phyloP scores from a whole-genome alignment of 1,140 invertebrate genomes.

The Lutraria rhynchaena region DNA sequence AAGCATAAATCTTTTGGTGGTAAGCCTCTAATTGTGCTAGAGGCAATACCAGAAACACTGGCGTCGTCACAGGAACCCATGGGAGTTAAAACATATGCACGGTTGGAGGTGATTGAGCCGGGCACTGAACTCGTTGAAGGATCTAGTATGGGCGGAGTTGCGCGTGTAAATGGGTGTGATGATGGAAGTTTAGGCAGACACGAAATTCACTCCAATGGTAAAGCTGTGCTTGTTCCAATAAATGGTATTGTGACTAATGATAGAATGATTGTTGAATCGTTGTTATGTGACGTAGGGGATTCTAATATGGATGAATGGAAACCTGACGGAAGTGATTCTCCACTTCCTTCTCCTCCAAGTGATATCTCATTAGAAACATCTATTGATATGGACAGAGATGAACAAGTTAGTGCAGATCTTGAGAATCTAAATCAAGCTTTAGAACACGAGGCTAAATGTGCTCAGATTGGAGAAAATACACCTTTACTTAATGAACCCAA shows the following conservation, averaged over 20 bases:
- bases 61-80: conserved; percentile 45
- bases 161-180: conserved; percentile 11
- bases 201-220: conserved; percentile 42
- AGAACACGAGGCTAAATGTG: conserved; percentile 25
- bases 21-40: conserved; percentile 27
- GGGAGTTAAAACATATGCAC: conserved; percentile 55
- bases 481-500: conserved; percentile 36
- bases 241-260: conserved; percentile 38
- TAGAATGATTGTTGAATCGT: conserved; percentile 49
- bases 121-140: conserved; percentile 21
- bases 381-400: neutral
- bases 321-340: neutral
- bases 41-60: conserved; percentile 53
- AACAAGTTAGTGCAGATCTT: conserved; percentile 31
- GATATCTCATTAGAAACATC: neutral
- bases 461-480: conserved; percentile 37
- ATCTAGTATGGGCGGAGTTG: conserved; percentile 28
- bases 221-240: conserved; percentile 37
- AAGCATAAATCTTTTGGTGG: conserved; percentile 12
- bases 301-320: conserved; percentile 16
- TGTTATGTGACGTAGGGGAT: conserved; percentile 22
- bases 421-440: conserved; percentile 25
- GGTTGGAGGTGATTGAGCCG: conserved; percentile 47
- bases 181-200: neutral
- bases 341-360: too few species aligned